Conservation (phyloP, 2,797 vertebrate species). For the Jordanella pulchra region DNA sequence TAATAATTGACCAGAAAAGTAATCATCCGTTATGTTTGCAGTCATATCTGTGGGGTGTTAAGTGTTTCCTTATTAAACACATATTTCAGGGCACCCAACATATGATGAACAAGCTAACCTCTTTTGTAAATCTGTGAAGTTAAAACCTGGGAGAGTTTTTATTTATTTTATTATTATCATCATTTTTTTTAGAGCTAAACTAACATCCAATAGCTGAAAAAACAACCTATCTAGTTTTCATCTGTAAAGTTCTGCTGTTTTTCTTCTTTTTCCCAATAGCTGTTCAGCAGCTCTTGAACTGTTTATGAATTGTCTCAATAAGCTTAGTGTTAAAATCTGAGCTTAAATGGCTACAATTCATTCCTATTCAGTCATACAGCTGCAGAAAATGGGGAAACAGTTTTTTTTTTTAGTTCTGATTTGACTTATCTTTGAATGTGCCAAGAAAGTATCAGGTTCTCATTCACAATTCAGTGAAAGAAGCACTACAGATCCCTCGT, state of each 20-base stretch:
- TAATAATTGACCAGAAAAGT: too few species aligned
- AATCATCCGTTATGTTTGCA: slow-evolving; percentile 27
- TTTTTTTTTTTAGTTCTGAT: slow-evolving; percentile 1
- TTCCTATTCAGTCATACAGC: slow-evolving; percentile 4
- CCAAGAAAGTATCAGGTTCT: slow-evolving; percentile 31
- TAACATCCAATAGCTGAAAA: slow-evolving; percentile 7
- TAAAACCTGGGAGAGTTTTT: neutral
- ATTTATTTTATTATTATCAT: too few species aligned
- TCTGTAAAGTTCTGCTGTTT: slow-evolving; percentile 13
- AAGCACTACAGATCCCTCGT: slow-evolving; percentile 2
- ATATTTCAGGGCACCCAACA: slow-evolving; percentile 48
- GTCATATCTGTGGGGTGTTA: slow-evolving; percentile 47
- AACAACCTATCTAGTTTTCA: slow-evolving; percentile 2
- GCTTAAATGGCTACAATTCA: slow-evolving; percentile 1
- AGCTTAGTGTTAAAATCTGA: slow-evolving; percentile 21
- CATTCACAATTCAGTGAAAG: slow-evolving; percentile 5
- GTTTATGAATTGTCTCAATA: slow-evolving; percentile 21
- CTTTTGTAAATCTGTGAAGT: slow-evolving; percentile 29
- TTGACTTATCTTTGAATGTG: slow-evolving; percentile 19
- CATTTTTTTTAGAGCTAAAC: slow-evolving; percentile 10
- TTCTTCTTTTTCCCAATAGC: slow-evolving; percentile 11
- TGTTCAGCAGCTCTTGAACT: slow-evolving; percentile 26
- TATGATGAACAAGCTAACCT: slow-evolving; percentile 43
- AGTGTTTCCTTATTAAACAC: slow-evolving; percentile 13
- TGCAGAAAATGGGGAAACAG: neutral